Percentiles rank a stretch among this genome's conserved stretches.
Evolutionary conservation across 2,113 vertebrate genomes (phyloP).

Genomic region (Formicarius rufipectus): DNA sequence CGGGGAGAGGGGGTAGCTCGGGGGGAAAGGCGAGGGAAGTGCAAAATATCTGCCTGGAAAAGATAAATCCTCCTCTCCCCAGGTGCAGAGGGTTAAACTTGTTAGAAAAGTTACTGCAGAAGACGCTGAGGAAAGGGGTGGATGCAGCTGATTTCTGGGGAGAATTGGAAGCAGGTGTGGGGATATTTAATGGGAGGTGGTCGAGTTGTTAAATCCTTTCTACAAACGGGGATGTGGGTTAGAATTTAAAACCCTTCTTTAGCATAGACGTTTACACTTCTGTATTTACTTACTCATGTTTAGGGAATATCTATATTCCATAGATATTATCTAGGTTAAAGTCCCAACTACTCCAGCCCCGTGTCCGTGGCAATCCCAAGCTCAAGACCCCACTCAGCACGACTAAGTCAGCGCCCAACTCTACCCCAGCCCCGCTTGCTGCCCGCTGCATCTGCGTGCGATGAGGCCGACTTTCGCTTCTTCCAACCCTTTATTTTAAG

Average conservation of each 20-base stretch:
- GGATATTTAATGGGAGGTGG: neutral
- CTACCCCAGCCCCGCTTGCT: neutral
- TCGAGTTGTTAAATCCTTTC: neutral
- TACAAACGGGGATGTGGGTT: too few species aligned
- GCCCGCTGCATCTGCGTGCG: neutral
- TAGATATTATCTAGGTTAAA: fast-evolving
- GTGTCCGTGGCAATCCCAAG: neutral
- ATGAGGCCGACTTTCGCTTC: fast-evolving
- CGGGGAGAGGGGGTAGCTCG: fast-evolving
- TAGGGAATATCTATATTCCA: neutral
- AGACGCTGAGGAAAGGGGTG: neutral
- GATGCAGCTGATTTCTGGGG: neutral
- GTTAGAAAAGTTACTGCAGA: neutral
- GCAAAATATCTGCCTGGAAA: fast-evolving
- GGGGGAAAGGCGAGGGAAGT: neutral
- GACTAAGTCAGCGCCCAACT: fast-evolving
- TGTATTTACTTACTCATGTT: fast-evolving
- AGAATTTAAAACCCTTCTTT: neutral
- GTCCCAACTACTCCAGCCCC: neutral
- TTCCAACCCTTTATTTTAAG: neutral
- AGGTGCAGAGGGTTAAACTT: neutral
- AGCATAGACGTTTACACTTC: neutral
- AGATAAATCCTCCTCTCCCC: neutral
- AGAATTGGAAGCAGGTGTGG: neutral
- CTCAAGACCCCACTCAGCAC: neutral